Evolutionary conservation across 1,140 invertebrate species (phyloP).

Genomic region (Pissodes strobi): DNA sequence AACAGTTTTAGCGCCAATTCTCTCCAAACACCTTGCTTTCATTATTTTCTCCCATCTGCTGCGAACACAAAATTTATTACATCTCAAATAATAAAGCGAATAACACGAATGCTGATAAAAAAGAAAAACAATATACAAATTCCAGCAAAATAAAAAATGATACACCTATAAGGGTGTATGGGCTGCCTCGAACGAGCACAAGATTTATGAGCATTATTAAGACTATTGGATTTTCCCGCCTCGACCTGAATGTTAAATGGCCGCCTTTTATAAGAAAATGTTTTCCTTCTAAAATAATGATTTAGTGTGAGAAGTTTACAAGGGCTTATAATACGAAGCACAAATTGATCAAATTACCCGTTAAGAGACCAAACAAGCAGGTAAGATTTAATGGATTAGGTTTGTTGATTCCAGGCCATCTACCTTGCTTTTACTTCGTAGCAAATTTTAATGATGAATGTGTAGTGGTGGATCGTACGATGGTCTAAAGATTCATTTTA

Average conservation of each 20-base stretch:
- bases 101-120: constrained; percentile 21
- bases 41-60: neutral
- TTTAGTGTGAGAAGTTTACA: constrained; percentile 31
- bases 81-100: constrained; percentile 24
- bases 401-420: too few relatives aligned
- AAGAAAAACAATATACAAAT: constrained; percentile 37
- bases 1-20: too few relatives aligned
- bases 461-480: too few relatives aligned
- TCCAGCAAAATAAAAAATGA: constrained; percentile 33
- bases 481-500: too few relatives aligned
- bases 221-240: constrained; percentile 37
- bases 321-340: constrained; percentile 5
- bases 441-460: too few relatives aligned
- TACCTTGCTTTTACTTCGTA: too few relatives aligned
- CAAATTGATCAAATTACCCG: constrained; percentile 28
- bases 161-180: constrained; percentile 31
- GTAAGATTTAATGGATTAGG: constrained; percentile 5
- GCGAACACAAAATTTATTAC: constrained; percentile 8
- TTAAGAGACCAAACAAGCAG: constrained; percentile 19
- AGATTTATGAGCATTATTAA: constrained; percentile 38
- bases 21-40: neutral
- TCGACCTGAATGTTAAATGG: constrained; percentile 36
- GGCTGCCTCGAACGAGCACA: constrained; percentile 9
- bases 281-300: constrained; percentile 33
- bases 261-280: constrained; percentile 35